These are phyloP conservation scores for Acanthisitta chloris DNA, from an alignment of 2,113 vertebrate species.

Conservation along the genomic window DNA sequence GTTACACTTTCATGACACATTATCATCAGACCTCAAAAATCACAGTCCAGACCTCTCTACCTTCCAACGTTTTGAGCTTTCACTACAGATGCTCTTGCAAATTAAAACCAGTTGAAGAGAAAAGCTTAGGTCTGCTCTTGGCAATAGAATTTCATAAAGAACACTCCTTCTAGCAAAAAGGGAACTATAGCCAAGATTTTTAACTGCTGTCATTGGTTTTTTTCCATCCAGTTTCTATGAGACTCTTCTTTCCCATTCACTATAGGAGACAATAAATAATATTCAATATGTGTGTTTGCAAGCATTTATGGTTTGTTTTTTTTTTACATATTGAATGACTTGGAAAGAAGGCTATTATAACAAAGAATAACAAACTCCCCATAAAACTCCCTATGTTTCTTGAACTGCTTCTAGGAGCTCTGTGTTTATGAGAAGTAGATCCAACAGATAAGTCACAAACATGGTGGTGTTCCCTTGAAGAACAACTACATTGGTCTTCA, in stretches of 20 bases:
- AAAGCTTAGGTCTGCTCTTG: conserved; percentile 14
- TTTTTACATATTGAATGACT: background rate
- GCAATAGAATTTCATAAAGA: background rate
- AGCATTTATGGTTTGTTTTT: background rate
- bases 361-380: background rate
- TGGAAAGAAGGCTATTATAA: background rate
- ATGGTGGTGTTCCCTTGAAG: background rate
- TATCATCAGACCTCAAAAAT: background rate
- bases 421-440: background rate
- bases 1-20: background rate
- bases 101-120: background rate
- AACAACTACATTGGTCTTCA: background rate
- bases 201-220: background rate
- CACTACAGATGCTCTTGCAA: background rate
- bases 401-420: background rate
- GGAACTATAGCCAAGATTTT: background rate
- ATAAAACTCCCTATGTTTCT: background rate
- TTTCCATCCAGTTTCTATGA: background rate
- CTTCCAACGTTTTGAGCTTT: background rate
- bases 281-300: background rate
- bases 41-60: background rate
- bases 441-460: background rate
- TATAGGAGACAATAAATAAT: background rate
- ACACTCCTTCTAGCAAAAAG: conserved; percentile 7
- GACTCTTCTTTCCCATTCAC: background rate